phyloP scores from a whole-genome alignment of 2,888 invertebrate genomes.

The Palloptera scutellata region DNA sequence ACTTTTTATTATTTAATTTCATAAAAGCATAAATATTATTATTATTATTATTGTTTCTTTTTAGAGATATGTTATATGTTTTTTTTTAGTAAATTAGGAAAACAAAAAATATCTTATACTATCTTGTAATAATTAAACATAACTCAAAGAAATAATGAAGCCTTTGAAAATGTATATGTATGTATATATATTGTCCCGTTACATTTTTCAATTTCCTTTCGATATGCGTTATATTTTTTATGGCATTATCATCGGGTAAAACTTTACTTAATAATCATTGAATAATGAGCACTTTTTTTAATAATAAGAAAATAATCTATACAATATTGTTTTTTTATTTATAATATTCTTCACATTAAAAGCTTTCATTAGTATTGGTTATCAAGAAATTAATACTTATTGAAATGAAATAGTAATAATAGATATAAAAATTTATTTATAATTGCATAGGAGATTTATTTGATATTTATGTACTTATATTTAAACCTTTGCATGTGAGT shows the following conservation, averaged over 20 bases:
- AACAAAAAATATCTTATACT: too few relatives aligned
- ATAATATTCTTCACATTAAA: too few relatives aligned
- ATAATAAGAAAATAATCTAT: conserved; percentile 23
- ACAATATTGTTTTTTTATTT: conserved; percentile 26
- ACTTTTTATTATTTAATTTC: too few relatives aligned
- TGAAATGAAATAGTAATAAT: too few relatives aligned
- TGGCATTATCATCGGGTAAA: background rate
- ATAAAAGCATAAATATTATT: too few relatives aligned
- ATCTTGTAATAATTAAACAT: too few relatives aligned
- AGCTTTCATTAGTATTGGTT: too few relatives aligned
- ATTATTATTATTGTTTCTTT: too few relatives aligned
- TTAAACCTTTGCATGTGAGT: conserved; percentile 3
- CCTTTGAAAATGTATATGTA: background rate
- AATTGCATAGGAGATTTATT: background rate
- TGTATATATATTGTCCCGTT: conserved; percentile 16
- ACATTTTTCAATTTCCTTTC: background rate
- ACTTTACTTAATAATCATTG: conserved; percentile 4
- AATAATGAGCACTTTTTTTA: conserved; percentile 20
- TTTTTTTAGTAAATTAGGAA: too few relatives aligned
- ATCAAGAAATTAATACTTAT: too few relatives aligned
- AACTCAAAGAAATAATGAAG: too few relatives aligned
- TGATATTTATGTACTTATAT: conserved; percentile 4
- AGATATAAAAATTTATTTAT: conserved; percentile 16
- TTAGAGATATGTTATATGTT: too few relatives aligned
- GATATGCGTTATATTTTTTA: background rate